Conservation (phyloP, 2,888 invertebrate genomes). For the Metopia argyrocephala region DNA sequence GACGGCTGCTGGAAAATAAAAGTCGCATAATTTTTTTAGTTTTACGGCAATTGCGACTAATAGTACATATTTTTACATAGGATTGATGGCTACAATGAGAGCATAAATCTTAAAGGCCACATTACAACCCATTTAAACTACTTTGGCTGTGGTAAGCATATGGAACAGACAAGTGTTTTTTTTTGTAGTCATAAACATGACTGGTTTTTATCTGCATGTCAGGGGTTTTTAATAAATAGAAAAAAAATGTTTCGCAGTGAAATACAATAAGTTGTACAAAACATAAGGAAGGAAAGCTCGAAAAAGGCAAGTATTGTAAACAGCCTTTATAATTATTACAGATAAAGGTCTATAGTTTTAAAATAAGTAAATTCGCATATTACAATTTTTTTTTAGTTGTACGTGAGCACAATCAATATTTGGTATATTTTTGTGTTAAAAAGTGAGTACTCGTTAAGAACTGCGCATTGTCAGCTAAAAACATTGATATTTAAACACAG, state of each 20-base stretch:
- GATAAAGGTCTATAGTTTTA: not conserved
- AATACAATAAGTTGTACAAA: conserved; percentile 13
- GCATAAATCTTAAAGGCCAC: conserved; percentile 41
- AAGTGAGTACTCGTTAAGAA: conserved; percentile 62
- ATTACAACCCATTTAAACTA: conserved; percentile 34
- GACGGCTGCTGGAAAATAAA: conserved; percentile 58
- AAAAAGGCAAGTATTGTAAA: conserved; percentile 11
- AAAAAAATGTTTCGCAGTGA: conserved; percentile 29
- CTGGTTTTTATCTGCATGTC: conserved; percentile 44
- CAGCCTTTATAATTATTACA: not conserved
- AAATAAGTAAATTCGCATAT: conserved; percentile 15
- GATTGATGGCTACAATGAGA: conserved; percentile 47
- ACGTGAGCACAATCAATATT: conserved; percentile 61
- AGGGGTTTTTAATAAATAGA: conserved; percentile 33
- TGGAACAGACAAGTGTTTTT: conserved; percentile 39
- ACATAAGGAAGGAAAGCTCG: not conserved
- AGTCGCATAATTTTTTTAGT: conserved; percentile 60
- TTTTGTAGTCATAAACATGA: conserved; percentile 55
- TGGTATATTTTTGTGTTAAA: conserved; percentile 48
- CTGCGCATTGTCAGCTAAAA: conserved; percentile 64
- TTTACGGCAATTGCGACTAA: conserved; percentile 57
- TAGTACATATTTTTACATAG: conserved; percentile 34
- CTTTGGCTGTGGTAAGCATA: conserved; percentile 57
- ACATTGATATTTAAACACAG: conserved; percentile 60
- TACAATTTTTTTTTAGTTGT: conserved; percentile 32